Evolutionary conservation across 2,888 invertebrate genomes (phyloP).

Genomic region (Disparrhopalites patrizii): DNA sequence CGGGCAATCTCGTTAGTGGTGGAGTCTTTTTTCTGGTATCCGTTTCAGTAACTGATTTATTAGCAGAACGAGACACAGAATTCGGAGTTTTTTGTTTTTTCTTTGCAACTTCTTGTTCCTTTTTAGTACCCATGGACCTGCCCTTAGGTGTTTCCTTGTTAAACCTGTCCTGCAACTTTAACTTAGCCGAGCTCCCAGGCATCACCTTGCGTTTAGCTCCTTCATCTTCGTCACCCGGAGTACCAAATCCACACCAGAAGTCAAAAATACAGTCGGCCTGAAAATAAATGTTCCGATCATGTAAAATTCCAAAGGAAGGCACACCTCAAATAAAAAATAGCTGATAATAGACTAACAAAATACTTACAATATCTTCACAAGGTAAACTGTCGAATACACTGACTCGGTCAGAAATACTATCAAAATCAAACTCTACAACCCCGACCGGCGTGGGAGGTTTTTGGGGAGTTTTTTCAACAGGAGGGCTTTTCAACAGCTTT

Average conservation of each 20-base stretch:
- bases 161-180: too few species aligned
- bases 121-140: background rate
- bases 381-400: slow-evolving; percentile 20
- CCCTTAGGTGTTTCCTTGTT: background rate
- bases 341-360: too few species aligned
- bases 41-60: background rate
- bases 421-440: slow-evolving; percentile 39
- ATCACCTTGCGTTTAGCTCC: background rate
- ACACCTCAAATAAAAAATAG: too few species aligned
- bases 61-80: too few species aligned
- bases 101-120: background rate
- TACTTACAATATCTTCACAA: too few species aligned
- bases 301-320: too few species aligned
- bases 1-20: slow-evolving; percentile 57
- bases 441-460: slow-evolving; percentile 33
- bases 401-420: slow-evolving; percentile 31
- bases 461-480: slow-evolving; percentile 34
- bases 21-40: slow-evolving; percentile 4
- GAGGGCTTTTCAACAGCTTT: slow-evolving; percentile 35
- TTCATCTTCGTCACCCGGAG: background rate
- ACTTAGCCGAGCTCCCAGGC: background rate
- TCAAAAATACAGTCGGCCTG: background rate
- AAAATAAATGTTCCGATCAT: too few species aligned
- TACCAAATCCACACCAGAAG: background rate
- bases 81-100: too few species aligned